These are phyloP conservation scores for Diprion similis DNA, from an alignment of 1,140 invertebrate species.

Conservation along the genomic window DNA sequence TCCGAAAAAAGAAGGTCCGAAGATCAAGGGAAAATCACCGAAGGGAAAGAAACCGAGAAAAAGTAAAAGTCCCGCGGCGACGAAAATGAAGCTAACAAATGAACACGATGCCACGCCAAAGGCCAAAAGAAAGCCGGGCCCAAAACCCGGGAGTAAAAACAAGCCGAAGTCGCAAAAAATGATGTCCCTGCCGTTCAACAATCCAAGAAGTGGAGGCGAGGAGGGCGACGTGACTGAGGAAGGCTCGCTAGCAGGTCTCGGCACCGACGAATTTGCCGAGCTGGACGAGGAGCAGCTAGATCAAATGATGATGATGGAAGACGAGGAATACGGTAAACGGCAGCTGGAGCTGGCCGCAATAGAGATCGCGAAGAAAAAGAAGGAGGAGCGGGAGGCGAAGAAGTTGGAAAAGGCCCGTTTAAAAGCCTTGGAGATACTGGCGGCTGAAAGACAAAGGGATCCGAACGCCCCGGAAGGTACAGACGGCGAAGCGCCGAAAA, in stretches of 20 bases:
- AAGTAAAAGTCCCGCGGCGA: slow-evolving; percentile 46
- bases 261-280: slow-evolving; percentile 60
- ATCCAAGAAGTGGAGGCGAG: slow-evolving; percentile 40
- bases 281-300: slow-evolving; percentile 68
- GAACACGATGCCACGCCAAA: slow-evolving; percentile 50
- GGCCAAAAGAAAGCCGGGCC: slow-evolving; percentile 55
- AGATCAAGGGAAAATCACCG: slow-evolving; percentile 46
- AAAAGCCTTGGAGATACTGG: slow-evolving; percentile 60
- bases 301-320: slow-evolving; percentile 68
- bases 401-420: slow-evolving; percentile 66
- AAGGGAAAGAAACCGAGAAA: slow-evolving; percentile 50
- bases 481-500: slow-evolving; percentile 56
- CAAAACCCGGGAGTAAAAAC: slow-evolving; percentile 59
- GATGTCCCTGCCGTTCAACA: slow-evolving; percentile 31
- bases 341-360: slow-evolving; percentile 63
- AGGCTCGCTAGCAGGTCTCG: slow-evolving; percentile 50
- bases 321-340: slow-evolving; percentile 67
- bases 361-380: slow-evolving; percentile 66
- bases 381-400: slow-evolving; percentile 65
- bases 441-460: slow-evolving; percentile 50
- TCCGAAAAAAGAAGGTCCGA: slow-evolving; percentile 50
- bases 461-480: slow-evolving; percentile 45
- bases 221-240: slow-evolving; percentile 41
- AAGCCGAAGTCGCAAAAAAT: slow-evolving; percentile 43
- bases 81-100: slow-evolving; percentile 36